Base-by-base conservation (phyloP, 2,113 vertebrate species). In the Chlorodrepanis virens region DNA sequence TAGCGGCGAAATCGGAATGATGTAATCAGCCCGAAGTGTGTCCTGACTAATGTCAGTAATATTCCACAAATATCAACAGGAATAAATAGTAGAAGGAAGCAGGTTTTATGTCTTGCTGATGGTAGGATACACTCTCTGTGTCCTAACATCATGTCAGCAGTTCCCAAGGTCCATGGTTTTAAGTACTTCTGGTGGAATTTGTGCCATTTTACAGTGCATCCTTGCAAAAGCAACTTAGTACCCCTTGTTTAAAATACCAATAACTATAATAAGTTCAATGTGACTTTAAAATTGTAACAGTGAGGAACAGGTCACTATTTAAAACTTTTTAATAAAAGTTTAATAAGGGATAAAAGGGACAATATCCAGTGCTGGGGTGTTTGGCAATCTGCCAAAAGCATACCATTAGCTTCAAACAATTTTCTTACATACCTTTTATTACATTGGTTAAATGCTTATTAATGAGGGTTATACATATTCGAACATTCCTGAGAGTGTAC, bases 141-240 rank as follows among this genome's bases (percentile, higher is more conserved):
- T 74, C 27, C 60, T 74, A 21, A 56, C n/a, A 39, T 50, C 14
- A 31, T 67, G 33, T 87, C 60, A 85, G 42, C 78, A 70, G 53
- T 50, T 60, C 76, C 57, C 40, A 91, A 31, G 59, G 77, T 86
- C 60, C 44, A 52, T 90, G 77, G 94, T 86, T 54, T 80, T 94
- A 83, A 89, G 29, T 84, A 72, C 47, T 65, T 67, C 33, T 52
- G 39, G 49, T 87, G 95, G 67, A 88, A 77, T 93, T 93, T 94
- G 64, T 35, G 2, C 77, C 49, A 22, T 83, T 33, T 96, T 49
- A 76, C 79, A 81, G 47, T 50, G 60, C 61, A 42, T 93, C 74
- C 50, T 87, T 95, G 63, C 29, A 83, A 95, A 83, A 97, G 52
- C 92, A 94, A 91, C 12, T 28, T 88, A 76, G 50, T 89, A 63